Percentiles rank a stretch among this genome's conserved stretches.
Conservation (phyloP, 2,797 vertebrate genomes). For the Gymnocypris eckloni region DNA sequence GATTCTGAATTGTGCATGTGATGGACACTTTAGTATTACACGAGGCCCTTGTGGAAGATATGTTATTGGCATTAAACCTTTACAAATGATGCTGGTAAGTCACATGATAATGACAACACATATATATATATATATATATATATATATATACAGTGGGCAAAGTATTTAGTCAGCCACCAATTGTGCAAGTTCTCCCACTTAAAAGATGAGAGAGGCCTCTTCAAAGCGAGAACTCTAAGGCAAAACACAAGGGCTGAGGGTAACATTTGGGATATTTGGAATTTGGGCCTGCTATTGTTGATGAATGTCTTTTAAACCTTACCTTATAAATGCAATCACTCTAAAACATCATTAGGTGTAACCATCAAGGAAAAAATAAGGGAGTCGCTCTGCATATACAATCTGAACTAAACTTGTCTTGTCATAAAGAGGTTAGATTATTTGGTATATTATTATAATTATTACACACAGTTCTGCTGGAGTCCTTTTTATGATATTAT, state of each 20-base stretch:
- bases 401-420: neutral
- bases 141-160: no score
- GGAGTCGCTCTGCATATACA: neutral
- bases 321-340: neutral
- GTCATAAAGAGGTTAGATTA: neutral
- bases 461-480: neutral
- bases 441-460: no score
- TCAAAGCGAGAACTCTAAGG: neutral
- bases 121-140: no score
- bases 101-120: neutral
- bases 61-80: neutral
- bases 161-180: no score
- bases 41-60: neutral
- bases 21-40: neutral
- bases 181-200: no score
- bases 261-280: neutral
- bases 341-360: neutral
- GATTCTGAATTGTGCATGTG: neutral
- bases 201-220: no score
- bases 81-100: neutral
- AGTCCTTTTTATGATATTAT: neutral
- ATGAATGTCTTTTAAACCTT: neutral
- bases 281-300: neutral
- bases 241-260: neutral
- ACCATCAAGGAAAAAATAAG: neutral